Percentiles rank a stretch among this genome's conserved stretches.
These are phyloP conservation scores for Wiebesia pumilae DNA, from an alignment of 1,140 invertebrate species.

Conservation along the genomic window DNA sequence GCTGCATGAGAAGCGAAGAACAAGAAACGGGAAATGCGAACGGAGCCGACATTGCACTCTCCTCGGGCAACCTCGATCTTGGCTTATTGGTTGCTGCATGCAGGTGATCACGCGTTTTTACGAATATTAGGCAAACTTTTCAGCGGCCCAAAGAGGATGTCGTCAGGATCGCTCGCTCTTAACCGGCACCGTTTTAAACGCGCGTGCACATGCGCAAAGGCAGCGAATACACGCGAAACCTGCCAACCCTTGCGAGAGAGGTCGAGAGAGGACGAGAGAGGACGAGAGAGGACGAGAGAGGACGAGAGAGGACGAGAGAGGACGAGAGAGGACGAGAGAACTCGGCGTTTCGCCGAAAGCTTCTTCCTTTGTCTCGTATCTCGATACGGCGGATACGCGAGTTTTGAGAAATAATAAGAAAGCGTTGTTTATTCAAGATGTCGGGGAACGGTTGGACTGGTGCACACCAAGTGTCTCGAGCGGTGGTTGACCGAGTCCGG, in stretches of 20 bases:
- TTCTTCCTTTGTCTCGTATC: not conserved
- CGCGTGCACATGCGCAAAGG: no score
- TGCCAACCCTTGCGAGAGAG: no score
- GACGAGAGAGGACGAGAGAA: not conserved
- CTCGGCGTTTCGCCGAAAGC: not conserved
- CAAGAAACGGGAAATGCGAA: not conserved
- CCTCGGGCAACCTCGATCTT: constrained; percentile 57
- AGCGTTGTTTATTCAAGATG: constrained; percentile 73
- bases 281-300: no score
- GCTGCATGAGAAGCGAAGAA: not conserved
- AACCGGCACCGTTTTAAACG: not conserved
- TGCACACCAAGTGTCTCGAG: constrained; percentile 81
- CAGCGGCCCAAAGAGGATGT: no score
- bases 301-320: no score
- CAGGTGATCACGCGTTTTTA: constrained; percentile 62
- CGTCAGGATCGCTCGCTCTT: no score
- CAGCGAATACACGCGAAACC: no score
- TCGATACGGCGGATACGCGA: not conserved
- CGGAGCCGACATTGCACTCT: constrained; percentile 51
- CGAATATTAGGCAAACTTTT: no score
- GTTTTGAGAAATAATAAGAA: not conserved
- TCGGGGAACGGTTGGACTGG: constrained; percentile 79
- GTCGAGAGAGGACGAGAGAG: no score
- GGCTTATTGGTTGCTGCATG: constrained; percentile 68
- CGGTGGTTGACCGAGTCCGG: constrained; percentile 81